Evolutionary conservation across 2,888 invertebrate genomes (phyloP).

Genomic region (Hypomecis atomaria): DNA sequence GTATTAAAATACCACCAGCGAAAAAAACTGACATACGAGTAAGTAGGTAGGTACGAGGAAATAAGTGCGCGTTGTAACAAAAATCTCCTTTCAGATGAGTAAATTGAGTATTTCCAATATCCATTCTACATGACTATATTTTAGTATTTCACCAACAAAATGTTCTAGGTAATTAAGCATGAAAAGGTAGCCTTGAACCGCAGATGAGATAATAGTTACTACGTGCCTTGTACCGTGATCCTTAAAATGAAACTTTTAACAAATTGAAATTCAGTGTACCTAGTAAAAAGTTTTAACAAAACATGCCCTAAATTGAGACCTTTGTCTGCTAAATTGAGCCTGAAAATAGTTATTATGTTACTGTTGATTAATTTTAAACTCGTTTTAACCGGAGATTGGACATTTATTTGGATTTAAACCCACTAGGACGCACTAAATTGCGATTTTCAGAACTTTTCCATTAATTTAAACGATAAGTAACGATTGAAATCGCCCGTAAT

Average conservation of each 20-base stretch:
- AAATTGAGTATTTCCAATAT: too few species aligned
- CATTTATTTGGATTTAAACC: not conserved
- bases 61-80: too few species aligned
- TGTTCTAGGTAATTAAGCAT: too few species aligned
- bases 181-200: not conserved
- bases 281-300: conserved; percentile 1
- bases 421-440: not conserved
- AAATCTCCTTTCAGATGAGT: too few species aligned
- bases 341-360: conserved; percentile 2
- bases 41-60: too few species aligned
- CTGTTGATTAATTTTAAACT: conserved; percentile 9
- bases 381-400: not conserved
- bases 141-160: too few species aligned
- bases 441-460: not conserved
- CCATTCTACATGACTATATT: too few species aligned
- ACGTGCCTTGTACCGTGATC: not conserved
- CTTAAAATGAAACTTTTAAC: not conserved
- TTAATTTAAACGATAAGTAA: too few species aligned
- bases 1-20: too few species aligned
- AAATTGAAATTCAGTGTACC: conserved; percentile 4
- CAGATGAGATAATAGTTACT: too few species aligned
- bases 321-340: conserved; percentile 2
- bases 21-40: too few species aligned
- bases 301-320: conserved; percentile 9
- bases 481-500: too few species aligned